Evolutionary conservation across 2,888 invertebrate genomes (phyloP), one percentile per base, ranked within the genome.

Genomic region (Nymphalis urticae): DNA sequence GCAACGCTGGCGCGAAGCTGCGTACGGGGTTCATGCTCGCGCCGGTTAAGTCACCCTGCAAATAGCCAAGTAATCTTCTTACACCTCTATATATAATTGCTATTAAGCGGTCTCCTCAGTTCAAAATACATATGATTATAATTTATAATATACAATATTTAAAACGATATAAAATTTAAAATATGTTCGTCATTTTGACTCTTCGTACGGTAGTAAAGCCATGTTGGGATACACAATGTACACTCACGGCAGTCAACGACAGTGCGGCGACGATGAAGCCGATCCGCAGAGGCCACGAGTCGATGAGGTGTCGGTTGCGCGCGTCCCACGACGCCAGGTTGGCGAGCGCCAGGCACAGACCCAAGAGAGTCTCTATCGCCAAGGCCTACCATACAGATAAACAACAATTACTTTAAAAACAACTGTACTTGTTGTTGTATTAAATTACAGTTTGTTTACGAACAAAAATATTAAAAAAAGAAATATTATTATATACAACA

Each of bases 261-360:
- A 96, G 90, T 10, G 93, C 94, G 62, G 94, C 85, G 74, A 96
- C 92, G 60, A 93, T 87, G 70, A 95, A 85, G 48, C 95, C 96
- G 79, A 96, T 94, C 77, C 95, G 94, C 69, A 96, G 84, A 70
- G 96, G 89, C 76, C 94, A 92, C 0, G 95, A 95, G 83, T 96
- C 96, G 13, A 93, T 90, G 76, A 94, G 94, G 59, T 88, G 87
- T 6, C 85, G 84, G 82, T 94, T 95, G 79, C 96, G 93, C 66
- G 94, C 92, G 86, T 96, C 96, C 95, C 96, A 96, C 65, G 95
- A 89, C 10, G 95, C 95, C 82, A 95, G 95, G 80, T 95, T 94
- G 62, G 95, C 93, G 69, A 96, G 90, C 76, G 95, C 94, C 72
- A 97, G 87, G 56, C 95, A 88, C 17, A 89, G 91, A 2, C 95